These are phyloP conservation scores for Stomatorhinus walkeri DNA, from an alignment of 2,797 vertebrate genomes.

Conservation along the genomic window DNA sequence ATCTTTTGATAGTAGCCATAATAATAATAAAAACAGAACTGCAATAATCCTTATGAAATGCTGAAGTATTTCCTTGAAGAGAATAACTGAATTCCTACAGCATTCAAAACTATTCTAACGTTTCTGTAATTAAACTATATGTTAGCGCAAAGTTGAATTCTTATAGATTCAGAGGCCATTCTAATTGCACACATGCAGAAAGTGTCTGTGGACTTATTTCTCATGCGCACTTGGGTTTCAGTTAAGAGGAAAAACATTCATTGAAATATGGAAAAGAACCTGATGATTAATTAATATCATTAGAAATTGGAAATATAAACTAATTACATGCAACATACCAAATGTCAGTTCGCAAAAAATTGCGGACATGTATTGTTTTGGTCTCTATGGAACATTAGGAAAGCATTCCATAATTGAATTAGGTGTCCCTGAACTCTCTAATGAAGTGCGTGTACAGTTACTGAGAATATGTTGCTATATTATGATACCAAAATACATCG, in stretches of 20 bases:
- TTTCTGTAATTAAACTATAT: conserved; percentile 30
- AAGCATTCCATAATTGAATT: conserved; percentile 70
- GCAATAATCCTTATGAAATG: conserved; percentile 16
- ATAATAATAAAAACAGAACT: conserved; percentile 52
- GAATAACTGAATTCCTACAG: conserved; percentile 41
- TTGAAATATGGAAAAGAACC: conserved; percentile 38
- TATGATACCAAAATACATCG: conserved; percentile 55
- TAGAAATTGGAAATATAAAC: conserved; percentile 59
- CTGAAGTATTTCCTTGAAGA: conserved; percentile 45
- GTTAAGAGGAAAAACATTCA: background rate
- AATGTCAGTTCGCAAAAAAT: conserved; percentile 69
- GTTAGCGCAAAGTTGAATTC: background rate
- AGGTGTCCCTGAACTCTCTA: conserved; percentile 62
- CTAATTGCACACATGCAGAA: background rate
- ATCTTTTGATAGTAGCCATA: conserved; percentile 1
- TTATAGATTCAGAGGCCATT: background rate
- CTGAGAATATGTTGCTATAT: conserved; percentile 51
- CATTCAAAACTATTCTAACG: conserved; percentile 32
- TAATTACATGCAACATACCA: conserved; percentile 63
- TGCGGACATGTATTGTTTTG: conserved; percentile 63
- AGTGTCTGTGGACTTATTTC: background rate
- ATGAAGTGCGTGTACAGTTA: conserved; percentile 55
- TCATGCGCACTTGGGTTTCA: background rate
- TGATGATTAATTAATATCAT: conserved; percentile 65
- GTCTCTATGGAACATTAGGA: conserved; percentile 63